phyloP scores from a whole-genome alignment of 2,113 vertebrate species.

The Pelusios castaneus region DNA sequence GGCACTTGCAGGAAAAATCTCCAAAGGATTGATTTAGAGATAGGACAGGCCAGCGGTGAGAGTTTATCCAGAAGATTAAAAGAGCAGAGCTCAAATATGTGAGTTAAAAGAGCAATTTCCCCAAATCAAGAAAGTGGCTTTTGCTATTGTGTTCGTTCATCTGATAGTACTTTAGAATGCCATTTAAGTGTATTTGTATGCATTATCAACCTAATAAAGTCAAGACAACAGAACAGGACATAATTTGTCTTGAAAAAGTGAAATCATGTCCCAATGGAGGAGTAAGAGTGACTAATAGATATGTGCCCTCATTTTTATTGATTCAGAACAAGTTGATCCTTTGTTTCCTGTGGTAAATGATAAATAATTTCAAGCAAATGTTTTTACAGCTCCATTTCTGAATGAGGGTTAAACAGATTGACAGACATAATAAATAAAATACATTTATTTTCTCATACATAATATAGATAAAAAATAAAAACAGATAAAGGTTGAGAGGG shows the following conservation, averaged over 20 bases:
- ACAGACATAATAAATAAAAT: neutral
- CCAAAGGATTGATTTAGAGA: neutral
- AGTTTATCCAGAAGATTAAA: constrained; percentile 20
- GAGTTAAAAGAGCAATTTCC: neutral
- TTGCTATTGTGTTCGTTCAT: neutral
- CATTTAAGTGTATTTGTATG: neutral
- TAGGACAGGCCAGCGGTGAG: neutral
- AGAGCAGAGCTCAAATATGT: neutral
- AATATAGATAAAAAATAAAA: neutral
- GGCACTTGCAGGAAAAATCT: constrained; percentile 4
- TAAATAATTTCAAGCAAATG: neutral
- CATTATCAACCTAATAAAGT: constrained; percentile 1
- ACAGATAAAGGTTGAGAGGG: constrained; percentile 10
- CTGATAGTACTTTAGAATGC: neutral
- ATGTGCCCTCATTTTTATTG: neutral
- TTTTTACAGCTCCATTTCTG: neutral
- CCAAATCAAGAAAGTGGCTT: neutral
- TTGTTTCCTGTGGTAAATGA: neutral
- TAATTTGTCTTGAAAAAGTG: constrained; percentile 34
- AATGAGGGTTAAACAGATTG: constrained; percentile 21
- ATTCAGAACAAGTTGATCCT: neutral
- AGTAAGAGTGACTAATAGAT: neutral
- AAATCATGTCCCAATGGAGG: neutral
- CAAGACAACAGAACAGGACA: neutral
- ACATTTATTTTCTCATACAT: neutral